Conservation (phyloP, 2,113 vertebrate species). For the Calypte anna region DNA sequence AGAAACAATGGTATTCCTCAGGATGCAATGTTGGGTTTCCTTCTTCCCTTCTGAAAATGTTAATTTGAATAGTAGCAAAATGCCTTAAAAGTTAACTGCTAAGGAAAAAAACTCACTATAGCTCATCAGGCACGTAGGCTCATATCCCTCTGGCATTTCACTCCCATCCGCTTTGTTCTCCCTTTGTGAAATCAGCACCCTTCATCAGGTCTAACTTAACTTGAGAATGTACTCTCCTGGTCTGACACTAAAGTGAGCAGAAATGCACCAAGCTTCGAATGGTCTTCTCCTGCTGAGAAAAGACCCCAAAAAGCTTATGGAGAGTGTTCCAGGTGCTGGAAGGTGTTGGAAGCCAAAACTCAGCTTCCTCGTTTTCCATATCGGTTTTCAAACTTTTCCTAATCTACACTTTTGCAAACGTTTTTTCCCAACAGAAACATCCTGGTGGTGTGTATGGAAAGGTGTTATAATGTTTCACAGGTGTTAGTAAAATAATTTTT, state of each 20-base stretch:
- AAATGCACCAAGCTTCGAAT: not conserved
- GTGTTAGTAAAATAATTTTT: slow-evolving; percentile 3
- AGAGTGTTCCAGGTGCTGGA: not conserved
- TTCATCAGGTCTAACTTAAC: slow-evolving; percentile 28
- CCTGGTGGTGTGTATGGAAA: not conserved
- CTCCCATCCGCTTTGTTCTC: not conserved
- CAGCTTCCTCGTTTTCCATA: not conserved
- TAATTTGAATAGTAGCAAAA: not conserved
- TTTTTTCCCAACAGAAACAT: not conserved
- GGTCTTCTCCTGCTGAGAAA: not conserved
- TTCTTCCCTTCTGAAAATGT: not conserved
- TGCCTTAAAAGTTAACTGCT: not conserved
- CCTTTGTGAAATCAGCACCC: slow-evolving; percentile 14
- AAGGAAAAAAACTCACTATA: not conserved
- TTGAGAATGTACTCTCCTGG: not conserved
- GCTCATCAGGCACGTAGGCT: not conserved
- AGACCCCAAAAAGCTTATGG: not conserved
- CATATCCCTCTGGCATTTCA: slow-evolving; percentile 8
- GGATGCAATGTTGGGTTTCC: not conserved
- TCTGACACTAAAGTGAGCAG: not conserved
- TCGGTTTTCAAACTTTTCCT: slow-evolving; percentile 20
- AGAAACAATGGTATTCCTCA: not conserved
- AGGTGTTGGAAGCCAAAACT: not conserved
- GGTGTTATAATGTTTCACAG: not conserved
- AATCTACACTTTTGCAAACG: not conserved